Conservation (phyloP, 2,113 vertebrate genomes). For the Benitochromis conjunctus region DNA sequence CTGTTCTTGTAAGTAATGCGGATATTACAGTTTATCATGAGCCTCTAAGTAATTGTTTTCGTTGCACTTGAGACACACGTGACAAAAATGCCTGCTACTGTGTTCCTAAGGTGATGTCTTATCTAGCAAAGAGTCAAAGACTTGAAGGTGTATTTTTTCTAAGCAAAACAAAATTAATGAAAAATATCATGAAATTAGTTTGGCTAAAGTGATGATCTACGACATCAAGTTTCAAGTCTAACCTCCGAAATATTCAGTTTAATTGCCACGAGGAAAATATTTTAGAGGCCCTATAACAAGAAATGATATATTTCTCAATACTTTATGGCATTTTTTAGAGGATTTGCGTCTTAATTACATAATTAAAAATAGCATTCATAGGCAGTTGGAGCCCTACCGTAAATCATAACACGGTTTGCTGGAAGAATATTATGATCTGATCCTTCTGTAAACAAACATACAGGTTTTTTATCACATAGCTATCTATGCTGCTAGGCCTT, state of each 20-base stretch:
- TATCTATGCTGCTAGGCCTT: neutral
- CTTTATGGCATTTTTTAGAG: neutral
- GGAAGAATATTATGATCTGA: neutral
- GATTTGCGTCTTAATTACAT: neutral
- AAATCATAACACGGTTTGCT: neutral
- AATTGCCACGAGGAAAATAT: neutral
- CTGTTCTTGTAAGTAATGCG: neutral
- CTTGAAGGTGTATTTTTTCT: neutral
- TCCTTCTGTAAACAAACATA: neutral
- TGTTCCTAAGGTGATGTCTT: neutral
- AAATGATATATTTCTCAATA: neutral
- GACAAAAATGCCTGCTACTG: neutral
- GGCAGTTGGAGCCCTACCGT: neutral
- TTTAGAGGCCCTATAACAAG: neutral
- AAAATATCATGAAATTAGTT: neutral
- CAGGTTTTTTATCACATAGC: neutral
- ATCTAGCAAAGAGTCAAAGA: neutral
- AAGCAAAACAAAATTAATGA: neutral
- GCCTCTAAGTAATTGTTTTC: neutral
- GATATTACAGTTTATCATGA: neutral
- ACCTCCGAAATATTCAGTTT: neutral
- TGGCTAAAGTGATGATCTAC: neutral
- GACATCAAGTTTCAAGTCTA: neutral
- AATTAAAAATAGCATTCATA: neutral
- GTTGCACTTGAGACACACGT: neutral